phyloP scores from a whole-genome alignment of 1,140 invertebrate species.

The Magallana ariakensis region DNA sequence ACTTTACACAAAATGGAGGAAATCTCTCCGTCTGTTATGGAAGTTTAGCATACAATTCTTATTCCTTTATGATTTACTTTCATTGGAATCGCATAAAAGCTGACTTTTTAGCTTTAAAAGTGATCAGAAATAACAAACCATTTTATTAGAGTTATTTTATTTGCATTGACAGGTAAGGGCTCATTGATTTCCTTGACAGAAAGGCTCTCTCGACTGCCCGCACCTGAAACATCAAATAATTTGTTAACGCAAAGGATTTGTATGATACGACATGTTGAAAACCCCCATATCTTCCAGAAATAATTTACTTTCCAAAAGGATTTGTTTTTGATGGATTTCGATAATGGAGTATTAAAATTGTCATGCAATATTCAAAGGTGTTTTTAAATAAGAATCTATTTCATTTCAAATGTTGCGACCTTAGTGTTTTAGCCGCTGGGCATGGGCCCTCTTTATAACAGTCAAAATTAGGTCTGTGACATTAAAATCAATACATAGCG shows the following conservation, averaged over 20 bases:
- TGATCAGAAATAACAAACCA: not conserved
- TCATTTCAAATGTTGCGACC: slow-evolving; percentile 40
- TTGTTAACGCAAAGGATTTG: slow-evolving; percentile 18
- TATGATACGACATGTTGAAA: slow-evolving; percentile 32
- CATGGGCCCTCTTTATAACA: not conserved
- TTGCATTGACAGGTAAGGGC: not conserved
- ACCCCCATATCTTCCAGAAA: slow-evolving; percentile 27
- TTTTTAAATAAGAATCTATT: slow-evolving; percentile 44
- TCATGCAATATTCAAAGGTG: slow-evolving; percentile 49
- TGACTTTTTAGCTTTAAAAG: not conserved
- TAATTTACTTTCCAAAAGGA: slow-evolving; percentile 49
- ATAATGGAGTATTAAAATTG: slow-evolving; percentile 52
- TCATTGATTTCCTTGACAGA: slow-evolving; percentile 4
- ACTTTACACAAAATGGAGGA: too few relatives aligned
- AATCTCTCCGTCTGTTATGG: too few relatives aligned
- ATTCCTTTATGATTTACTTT: too few relatives aligned
- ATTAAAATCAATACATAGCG: slow-evolving; percentile 39
- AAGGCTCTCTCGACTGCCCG: not conserved
- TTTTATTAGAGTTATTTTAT: not conserved
- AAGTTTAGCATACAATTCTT: too few relatives aligned
- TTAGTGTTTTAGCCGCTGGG: slow-evolving; percentile 38
- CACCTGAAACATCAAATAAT: slow-evolving; percentile 36
- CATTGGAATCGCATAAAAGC: too few relatives aligned
- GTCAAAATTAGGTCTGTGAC: slow-evolving; percentile 20
- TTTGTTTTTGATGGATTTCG: slow-evolving; percentile 50